Percentiles rank a stretch among this genome's conserved stretches.
Evolutionary conservation across 2,888 invertebrate species (phyloP).

Genomic region (Blomia tropicalis): DNA sequence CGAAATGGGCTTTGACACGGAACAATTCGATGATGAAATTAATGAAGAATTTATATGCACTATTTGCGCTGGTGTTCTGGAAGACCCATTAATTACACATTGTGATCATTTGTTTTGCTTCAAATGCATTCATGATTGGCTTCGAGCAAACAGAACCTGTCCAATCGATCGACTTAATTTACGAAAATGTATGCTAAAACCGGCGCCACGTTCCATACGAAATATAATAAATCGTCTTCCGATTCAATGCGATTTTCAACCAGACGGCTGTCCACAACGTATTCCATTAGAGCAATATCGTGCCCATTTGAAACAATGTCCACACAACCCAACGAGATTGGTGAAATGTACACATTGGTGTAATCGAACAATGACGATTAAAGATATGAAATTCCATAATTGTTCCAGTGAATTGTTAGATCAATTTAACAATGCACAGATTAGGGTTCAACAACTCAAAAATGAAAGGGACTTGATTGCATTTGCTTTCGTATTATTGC

Average conservation of each 20-base stretch:
- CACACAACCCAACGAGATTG: constrained; percentile 12
- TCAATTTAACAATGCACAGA: not conserved
- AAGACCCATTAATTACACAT: constrained; percentile 18
- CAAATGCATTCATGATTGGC: constrained; percentile 19
- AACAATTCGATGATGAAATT: constrained; percentile 12
- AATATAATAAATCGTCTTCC: constrained; percentile 9
- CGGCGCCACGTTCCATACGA: constrained; percentile 12
- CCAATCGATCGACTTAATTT: constrained; percentile 16
- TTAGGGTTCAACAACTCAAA: not conserved
- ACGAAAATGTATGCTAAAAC: not conserved
- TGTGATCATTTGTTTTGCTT: constrained; percentile 20
- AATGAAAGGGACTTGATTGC: not conserved
- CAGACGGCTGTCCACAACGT: constrained; percentile 5
- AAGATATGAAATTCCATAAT: constrained; percentile 1
- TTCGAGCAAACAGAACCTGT: constrained; percentile 16
- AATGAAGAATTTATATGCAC: constrained; percentile 18
- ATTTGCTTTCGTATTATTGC: not conserved
- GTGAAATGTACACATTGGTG: constrained; percentile 14
- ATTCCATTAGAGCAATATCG: constrained; percentile 6
- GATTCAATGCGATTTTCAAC: constrained; percentile 1
- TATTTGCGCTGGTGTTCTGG: constrained; percentile 14
- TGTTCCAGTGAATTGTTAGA: not conserved
- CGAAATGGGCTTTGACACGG: constrained; percentile 20
- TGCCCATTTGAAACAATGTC: constrained; percentile 1
- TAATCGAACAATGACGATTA: constrained; percentile 8